Evolutionary conservation across 2,797 vertebrate species (phyloP).

Genomic region (Dipus sagitta): DNA sequence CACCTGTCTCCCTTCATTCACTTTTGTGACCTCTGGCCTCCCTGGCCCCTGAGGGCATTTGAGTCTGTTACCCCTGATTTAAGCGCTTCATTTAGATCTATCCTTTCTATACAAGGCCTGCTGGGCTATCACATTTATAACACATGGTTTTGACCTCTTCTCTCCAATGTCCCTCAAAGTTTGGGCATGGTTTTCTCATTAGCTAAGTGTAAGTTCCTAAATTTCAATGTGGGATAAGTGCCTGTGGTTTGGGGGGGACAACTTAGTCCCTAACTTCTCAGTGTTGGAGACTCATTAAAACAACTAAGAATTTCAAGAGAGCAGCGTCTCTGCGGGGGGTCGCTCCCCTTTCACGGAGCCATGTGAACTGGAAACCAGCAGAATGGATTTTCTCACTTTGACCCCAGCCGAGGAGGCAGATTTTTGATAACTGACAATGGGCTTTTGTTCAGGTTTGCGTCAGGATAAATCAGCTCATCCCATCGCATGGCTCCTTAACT

Average conservation of each 20-base stretch:
- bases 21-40: constrained; percentile 44
- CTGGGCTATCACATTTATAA: constrained; percentile 11
- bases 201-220: constrained; percentile 16
- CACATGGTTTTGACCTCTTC: background rate
- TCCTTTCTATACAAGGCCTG: constrained; percentile 46
- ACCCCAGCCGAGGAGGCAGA: constrained; percentile 67
- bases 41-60: constrained; percentile 25
- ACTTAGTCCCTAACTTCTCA: constrained; percentile 51
- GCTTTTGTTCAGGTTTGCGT: constrained; percentile 74
- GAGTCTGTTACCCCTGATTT: constrained; percentile 64
- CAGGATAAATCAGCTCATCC: constrained; percentile 52
- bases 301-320: constrained; percentile 71
- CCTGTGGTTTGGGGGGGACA: constrained; percentile 29
- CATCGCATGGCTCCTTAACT: constrained; percentile 27
- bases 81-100: constrained; percentile 48
- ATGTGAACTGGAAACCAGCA: constrained; percentile 57
- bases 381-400: constrained; percentile 70
- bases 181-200: background rate
- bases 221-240: constrained; percentile 36
- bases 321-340: constrained; percentile 18
- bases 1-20: constrained; percentile 75
- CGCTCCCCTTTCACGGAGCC: constrained; percentile 27
- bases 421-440: constrained; percentile 77
- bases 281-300: constrained; percentile 61
- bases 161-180: constrained; percentile 4